A percentile compares a stretch with the other conserved stretches of the same genome.
These are phyloP conservation scores for Arbacia lixula DNA, from an alignment of 53 echinoderm and acorn worm species.

Conservation along the genomic window DNA sequence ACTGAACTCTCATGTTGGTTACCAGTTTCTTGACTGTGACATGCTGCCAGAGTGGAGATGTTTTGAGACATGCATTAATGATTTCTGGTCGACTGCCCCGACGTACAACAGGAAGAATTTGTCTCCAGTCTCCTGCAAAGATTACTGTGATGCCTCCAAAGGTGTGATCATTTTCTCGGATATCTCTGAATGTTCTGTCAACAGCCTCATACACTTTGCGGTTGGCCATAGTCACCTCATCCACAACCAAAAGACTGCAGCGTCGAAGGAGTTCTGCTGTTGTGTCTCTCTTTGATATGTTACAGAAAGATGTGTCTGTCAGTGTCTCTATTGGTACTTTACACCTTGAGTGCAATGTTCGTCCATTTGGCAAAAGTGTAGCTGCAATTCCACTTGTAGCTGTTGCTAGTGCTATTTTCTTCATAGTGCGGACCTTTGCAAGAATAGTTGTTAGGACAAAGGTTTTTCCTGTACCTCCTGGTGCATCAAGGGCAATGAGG, in stretches of 20 bases:
- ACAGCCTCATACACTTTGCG: conserved; percentile 26
- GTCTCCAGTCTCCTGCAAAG: conserved; percentile 47
- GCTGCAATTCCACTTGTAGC: conserved; percentile 68
- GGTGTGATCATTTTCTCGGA: conserved; percentile 15
- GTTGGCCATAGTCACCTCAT: conserved; percentile 43
- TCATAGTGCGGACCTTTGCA: conserved; percentile 18
- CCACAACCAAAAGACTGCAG: conserved; percentile 36
- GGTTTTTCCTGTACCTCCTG: conserved; percentile 56
- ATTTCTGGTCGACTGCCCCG: conserved; percentile 24
- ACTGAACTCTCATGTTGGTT: conserved; percentile 60
- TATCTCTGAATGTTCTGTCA: conserved; percentile 35
- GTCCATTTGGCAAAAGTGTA: conserved; percentile 55
- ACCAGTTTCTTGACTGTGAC: conserved; percentile 26
- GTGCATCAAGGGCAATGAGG: conserved; percentile 43
- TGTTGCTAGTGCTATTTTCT: conserved; percentile 43
- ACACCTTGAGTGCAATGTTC: conserved; percentile 55
- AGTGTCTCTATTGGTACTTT: conserved; percentile 55
- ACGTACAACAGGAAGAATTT: conserved; percentile 53
- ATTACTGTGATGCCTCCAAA: conserved; percentile 53
- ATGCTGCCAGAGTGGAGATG: conserved; percentile 49
- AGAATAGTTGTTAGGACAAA: conserved; percentile 46
- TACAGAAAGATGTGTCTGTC: conserved; percentile 6
- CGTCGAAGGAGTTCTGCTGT: conserved; percentile 30
- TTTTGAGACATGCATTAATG: conserved; percentile 42
- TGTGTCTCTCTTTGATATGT: conserved; percentile 26